phyloP scores from a whole-genome alignment of 2,888 invertebrate species.

The Ectropis crepuscularia region DNA sequence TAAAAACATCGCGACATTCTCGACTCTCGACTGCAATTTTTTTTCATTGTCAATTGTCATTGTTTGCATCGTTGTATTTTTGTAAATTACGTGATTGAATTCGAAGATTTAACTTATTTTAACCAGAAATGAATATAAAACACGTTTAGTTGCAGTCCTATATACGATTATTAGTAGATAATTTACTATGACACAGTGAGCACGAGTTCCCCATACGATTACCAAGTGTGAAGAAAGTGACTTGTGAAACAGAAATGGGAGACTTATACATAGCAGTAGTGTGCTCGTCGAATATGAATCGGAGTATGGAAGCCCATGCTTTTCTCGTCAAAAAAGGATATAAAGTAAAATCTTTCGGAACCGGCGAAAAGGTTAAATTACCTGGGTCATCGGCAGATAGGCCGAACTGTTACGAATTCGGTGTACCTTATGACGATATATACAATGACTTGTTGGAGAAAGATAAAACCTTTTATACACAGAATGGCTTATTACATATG shows the following conservation, averaged over 20 bases:
- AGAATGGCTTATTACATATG: conserved; percentile 99
- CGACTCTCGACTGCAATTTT: too few species aligned
- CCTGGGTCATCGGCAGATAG: conserved; percentile 97
- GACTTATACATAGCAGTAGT: conserved; percentile 95
- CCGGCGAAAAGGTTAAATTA: conserved; percentile 97
- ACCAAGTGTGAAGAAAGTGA: background rate
- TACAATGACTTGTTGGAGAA: conserved; percentile 95
- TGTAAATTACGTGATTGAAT: too few species aligned
- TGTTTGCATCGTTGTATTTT: too few species aligned
- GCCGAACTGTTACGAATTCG: conserved; percentile 99
- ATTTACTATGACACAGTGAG: background rate
- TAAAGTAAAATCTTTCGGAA: conserved; percentile 96
- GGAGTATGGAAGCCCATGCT: conserved; percentile 99
- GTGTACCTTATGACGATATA: conserved; percentile 97
- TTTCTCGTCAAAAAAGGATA: conserved; percentile 99
- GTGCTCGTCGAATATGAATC: conserved; percentile 99
- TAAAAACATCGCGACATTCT: too few species aligned
- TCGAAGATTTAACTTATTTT: background rate
- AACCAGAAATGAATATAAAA: background rate
- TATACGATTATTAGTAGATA: too few species aligned
- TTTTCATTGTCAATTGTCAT: too few species aligned
- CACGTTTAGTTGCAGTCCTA: background rate
- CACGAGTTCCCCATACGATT: background rate
- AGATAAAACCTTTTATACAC: conserved; percentile 97
- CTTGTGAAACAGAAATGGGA: conserved; percentile 41